phyloP scores from a whole-genome alignment of 1,140 invertebrate species.

The Dolichoris vasculosae region DNA sequence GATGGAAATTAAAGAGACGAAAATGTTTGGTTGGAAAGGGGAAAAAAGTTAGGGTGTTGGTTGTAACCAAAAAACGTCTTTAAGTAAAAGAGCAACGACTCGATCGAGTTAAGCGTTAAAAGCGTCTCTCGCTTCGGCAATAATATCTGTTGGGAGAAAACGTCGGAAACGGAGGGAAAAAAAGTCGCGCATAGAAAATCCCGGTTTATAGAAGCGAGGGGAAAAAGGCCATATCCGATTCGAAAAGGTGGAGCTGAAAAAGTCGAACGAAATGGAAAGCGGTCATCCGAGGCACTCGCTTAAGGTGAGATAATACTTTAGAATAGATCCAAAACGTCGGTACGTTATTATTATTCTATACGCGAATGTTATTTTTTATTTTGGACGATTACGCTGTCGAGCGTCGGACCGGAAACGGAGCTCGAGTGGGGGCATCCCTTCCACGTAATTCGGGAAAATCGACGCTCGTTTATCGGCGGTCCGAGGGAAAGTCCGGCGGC shows the following conservation, averaged over 20 bases:
- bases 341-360: neutral
- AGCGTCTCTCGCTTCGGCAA: neutral
- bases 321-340: neutral
- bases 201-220: too few species aligned
- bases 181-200: neutral
- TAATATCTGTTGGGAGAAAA: neutral
- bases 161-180: neutral
- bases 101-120: neutral
- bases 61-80: neutral
- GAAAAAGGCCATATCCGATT: neutral
- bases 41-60: too few species aligned
- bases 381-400: neutral
- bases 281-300: neutral
- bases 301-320: constrained; percentile 14
- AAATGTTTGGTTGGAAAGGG: too few species aligned
- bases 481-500: too few species aligned
- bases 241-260: neutral
- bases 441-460: too few species aligned
- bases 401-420: too few species aligned
- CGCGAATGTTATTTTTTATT: neutral
- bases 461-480: too few species aligned
- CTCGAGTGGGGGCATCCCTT: too few species aligned
- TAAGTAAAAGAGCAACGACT: neutral
- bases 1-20: too few species aligned
- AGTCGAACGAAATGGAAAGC: neutral